Evolutionary conservation across 2,113 vertebrate species (phyloP).

Genomic region (Astatoreochromis straeleni): DNA sequence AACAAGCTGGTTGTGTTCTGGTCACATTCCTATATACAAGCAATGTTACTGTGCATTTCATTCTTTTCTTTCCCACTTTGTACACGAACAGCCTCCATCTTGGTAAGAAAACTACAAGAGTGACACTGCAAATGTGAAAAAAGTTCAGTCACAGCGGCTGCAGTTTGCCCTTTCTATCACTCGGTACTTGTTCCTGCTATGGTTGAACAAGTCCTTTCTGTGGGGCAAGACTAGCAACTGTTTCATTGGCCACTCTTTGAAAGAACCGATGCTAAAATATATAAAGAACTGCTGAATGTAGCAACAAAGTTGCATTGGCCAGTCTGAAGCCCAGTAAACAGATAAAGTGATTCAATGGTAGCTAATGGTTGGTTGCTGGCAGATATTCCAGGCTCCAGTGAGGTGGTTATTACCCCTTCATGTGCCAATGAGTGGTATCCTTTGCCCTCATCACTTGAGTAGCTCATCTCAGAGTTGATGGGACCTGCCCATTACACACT

Average conservation of each 20-base stretch:
- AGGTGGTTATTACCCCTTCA: background rate
- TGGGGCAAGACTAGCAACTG: background rate
- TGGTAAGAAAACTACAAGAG: background rate
- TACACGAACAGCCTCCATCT: background rate
- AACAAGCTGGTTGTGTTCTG: background rate
- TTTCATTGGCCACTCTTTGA: background rate
- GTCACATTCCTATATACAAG: background rate
- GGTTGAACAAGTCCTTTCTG: background rate
- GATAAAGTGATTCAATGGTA: background rate
- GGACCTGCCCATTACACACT: background rate
- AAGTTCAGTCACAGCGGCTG: background rate
- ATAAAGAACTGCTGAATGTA: background rate
- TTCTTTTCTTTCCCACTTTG: background rate
- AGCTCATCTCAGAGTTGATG: background rate
- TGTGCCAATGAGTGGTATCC: background rate
- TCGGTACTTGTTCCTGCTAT: background rate
- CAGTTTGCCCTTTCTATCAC: background rate
- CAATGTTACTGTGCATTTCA: background rate
- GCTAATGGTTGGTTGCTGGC: background rate
- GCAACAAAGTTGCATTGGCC: background rate
- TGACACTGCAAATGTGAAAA: background rate
- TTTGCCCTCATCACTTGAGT: background rate
- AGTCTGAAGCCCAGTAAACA: background rate
- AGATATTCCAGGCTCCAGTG: background rate
- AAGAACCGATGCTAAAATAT: background rate